Base-by-base conservation (phyloP, 2,113 vertebrate genomes). In the Pyxicephalus adspersus region DNA sequence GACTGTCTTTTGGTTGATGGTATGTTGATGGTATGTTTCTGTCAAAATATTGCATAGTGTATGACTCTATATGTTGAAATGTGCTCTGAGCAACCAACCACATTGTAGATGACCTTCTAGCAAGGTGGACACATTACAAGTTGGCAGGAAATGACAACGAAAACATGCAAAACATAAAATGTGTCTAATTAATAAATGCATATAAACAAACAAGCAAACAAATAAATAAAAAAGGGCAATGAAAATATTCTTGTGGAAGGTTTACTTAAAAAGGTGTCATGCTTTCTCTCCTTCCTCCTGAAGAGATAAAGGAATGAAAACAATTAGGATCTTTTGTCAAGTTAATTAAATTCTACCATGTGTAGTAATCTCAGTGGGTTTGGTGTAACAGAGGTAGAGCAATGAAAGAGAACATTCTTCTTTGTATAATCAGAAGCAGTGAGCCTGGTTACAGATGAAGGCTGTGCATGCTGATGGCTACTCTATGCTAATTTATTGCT, bases 331-430 rank as follows among this genome's bases (percentile, higher is more conserved):
- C 92, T 93, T 94, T 93, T 94, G 93, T 94, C 90, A 92, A 92
- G 94, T 95, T 96, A 95, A 96, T 95, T 96, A 95, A 95, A 94
- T 95, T 94, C 95, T 94, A 94, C 92, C 94, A 94, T 94, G 91
- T 94, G 91, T 91, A 89, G 91, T 92, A 92, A 92, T 95, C 94
- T 93, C 95, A 81, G 85, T 83, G 88, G 94, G 87, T 88, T 93
- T 91, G 81, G 85, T 91, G 90, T 92, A 93, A 91, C 87, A 93
- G 93, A 94, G 93, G 89, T 92, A 94, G 90, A 89, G 92, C 93
- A 95, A 96, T 96, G 95, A 95, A 95, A 95, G 94, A 89, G 88
- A 92, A 91, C 93, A 94, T 93, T 93, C 91, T 93, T 95, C 85
- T 90, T 91, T 86, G 90, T 91, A 90, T 94, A 95, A 94, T 94